These are phyloP conservation scores for Hippoglossus hippoglossus DNA, from an alignment of 2,797 vertebrate species.

Conservation along the genomic window DNA sequence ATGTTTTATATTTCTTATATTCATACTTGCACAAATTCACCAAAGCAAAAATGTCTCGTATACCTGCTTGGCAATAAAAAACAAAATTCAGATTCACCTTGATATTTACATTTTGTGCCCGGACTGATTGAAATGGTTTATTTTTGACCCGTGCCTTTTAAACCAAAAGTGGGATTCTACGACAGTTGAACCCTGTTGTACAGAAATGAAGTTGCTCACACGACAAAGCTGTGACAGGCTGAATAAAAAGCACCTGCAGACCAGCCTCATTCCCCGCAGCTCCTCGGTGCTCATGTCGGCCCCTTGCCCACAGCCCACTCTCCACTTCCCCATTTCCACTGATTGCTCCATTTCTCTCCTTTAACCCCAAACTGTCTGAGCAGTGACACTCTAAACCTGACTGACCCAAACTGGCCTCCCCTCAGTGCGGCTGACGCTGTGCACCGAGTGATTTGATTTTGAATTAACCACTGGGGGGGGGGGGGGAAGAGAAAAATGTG, in stretches of 20 bases:
- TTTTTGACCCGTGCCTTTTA: neutral
- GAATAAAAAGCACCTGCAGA: constrained; percentile 51
- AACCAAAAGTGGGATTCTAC: no score
- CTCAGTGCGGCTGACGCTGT: constrained; percentile 5
- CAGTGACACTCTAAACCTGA: constrained; percentile 3
- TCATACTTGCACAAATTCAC: no score
- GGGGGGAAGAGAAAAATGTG: neutral
- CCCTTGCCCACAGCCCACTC: constrained; percentile 44
- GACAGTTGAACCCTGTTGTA: neutral
- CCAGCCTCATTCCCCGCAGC: constrained; percentile 65
- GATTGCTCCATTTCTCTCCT: neutral
- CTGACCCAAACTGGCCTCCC: neutral
- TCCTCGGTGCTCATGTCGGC: constrained; percentile 55
- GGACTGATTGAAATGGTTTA: neutral
- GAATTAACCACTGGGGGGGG: neutral
- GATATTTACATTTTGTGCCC: no score
- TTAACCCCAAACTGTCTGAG: neutral
- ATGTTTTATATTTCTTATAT: no score
- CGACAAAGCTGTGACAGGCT: neutral
- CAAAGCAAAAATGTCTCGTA: no score
- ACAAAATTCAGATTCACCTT: no score
- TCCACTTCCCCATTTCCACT: constrained; percentile 30
- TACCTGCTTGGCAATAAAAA: no score
- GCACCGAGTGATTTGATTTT: neutral
- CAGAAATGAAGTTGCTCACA: neutral